Conservation (phyloP, 2,888 invertebrate genomes). For the Belgica antarctica region DNA sequence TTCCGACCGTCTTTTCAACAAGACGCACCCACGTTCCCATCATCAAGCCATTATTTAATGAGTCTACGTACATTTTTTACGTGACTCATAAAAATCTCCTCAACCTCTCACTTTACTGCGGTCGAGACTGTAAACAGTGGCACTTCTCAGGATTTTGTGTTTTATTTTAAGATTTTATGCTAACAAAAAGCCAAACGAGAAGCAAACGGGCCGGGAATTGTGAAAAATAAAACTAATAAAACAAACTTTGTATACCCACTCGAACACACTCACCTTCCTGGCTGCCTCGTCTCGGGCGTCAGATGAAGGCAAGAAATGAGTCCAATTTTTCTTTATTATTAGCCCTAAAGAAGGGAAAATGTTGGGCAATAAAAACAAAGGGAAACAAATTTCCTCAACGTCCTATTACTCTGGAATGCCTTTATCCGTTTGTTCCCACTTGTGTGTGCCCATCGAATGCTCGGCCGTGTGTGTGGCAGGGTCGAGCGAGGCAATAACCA, state of each 20-base stretch:
- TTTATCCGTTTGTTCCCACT: no score
- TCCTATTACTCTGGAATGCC: neutral
- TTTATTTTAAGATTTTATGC: neutral
- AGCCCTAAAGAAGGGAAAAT: slow-evolving; percentile 3
- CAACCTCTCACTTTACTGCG: neutral
- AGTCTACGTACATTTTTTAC: slow-evolving; percentile 34
- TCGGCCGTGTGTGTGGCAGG: neutral
- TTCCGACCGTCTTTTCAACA: neutral
- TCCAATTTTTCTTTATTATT: slow-evolving; percentile 16
- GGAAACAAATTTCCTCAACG: slow-evolving; percentile 21
- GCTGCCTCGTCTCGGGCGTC: neutral
- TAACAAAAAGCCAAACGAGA: no score
- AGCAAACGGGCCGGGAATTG: neutral
- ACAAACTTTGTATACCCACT: neutral
- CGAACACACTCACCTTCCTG: neutral
- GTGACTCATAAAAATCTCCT: slow-evolving; percentile 36
- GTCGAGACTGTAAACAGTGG: neutral
- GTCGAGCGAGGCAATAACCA: neutral
- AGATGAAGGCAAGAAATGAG: slow-evolving; percentile 14
- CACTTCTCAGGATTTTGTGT: neutral
- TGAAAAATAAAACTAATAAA: neutral
- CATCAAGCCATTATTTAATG: slow-evolving; percentile 34
- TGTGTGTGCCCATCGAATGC: no score
- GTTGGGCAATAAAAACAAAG: slow-evolving; percentile 24
- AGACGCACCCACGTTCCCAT: neutral